Conservation (phyloP, 2,113 vertebrate genomes). For the Scalopus aquaticus region DNA sequence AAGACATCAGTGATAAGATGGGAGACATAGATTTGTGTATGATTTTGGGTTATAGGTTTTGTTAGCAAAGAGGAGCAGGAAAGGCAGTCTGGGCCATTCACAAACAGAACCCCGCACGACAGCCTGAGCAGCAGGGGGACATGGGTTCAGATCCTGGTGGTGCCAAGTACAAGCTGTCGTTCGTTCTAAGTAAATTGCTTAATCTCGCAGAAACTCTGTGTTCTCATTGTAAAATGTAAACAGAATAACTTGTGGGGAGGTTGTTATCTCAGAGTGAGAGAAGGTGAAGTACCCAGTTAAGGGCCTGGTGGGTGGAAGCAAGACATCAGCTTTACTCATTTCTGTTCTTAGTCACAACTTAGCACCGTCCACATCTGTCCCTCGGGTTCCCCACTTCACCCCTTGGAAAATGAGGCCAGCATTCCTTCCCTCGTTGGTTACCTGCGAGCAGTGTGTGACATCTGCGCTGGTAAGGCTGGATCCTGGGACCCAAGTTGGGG, state of each 20-base stretch:
- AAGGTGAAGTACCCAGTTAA: not conserved
- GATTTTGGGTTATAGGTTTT: slow-evolving; percentile 28
- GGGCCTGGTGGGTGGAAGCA: not conserved
- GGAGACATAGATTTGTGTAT: not conserved
- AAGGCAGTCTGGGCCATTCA: not conserved
- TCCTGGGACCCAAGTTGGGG: not conserved
- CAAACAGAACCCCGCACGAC: not conserved
- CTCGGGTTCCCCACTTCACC: not conserved
- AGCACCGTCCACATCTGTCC: not conserved
- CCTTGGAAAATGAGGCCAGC: slow-evolving; percentile 40
- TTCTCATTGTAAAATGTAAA: slow-evolving; percentile 38
- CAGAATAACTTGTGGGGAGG: not conserved
- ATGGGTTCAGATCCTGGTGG: not conserved
- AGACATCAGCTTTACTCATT: not conserved
- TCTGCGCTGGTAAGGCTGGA: slow-evolving; percentile 37
- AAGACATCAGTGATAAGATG: slow-evolving; percentile 12
- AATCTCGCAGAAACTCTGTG: not conserved
- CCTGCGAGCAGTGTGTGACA: slow-evolving; percentile 15
- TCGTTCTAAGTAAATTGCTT: not conserved
- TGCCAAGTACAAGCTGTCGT: not conserved
- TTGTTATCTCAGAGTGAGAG: not conserved
- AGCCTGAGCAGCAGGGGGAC: not conserved
- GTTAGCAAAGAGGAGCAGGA: slow-evolving; percentile 11
- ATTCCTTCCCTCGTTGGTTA: not conserved
- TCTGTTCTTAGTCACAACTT: slow-evolving; percentile 18